phyloP scores from a whole-genome alignment of 2,113 vertebrate species.

The Ploceus nigricollis region DNA sequence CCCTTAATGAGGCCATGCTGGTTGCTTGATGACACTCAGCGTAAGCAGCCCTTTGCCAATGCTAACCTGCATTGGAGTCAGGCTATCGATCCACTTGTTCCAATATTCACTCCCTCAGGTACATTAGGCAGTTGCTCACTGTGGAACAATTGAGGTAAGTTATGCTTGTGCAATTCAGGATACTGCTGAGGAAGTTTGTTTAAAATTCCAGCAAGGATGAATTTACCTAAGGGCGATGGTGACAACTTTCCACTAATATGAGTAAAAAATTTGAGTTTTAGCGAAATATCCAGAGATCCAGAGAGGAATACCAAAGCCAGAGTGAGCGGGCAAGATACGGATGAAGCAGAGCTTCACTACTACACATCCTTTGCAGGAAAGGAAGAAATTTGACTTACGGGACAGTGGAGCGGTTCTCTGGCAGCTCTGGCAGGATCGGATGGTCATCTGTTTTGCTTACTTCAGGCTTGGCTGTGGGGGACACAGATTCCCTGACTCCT shows the following conservation, averaged over 20 bases:
- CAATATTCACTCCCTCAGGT: not conserved
- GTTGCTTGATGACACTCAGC: not conserved
- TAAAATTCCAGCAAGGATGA: not conserved
- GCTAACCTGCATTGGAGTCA: not conserved
- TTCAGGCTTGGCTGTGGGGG: constrained; percentile 81
- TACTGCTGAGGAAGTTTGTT: not conserved
- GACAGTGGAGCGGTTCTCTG: constrained; percentile 81
- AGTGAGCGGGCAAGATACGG: not conserved
- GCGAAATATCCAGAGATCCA: not conserved
- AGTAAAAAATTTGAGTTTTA: not conserved
- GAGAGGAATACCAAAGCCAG: not conserved
- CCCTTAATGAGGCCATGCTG: not conserved
- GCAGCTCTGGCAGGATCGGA: constrained; percentile 85
- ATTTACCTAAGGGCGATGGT: not conserved
- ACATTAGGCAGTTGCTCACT: not conserved
- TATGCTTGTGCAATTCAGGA: not conserved
- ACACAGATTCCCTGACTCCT: constrained; percentile 92
- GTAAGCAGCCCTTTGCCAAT: not conserved
- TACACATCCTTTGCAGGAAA: not conserved
- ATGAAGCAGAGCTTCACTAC: not conserved
- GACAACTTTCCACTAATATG: not conserved
- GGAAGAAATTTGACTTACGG: constrained; percentile 77
- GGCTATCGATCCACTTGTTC: not conserved
- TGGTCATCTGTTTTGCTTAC: constrained; percentile 79
- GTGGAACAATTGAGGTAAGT: not conserved